Conservation (phyloP, 1,140 invertebrate genomes). For the Dermatophagoides farinae region DNA sequence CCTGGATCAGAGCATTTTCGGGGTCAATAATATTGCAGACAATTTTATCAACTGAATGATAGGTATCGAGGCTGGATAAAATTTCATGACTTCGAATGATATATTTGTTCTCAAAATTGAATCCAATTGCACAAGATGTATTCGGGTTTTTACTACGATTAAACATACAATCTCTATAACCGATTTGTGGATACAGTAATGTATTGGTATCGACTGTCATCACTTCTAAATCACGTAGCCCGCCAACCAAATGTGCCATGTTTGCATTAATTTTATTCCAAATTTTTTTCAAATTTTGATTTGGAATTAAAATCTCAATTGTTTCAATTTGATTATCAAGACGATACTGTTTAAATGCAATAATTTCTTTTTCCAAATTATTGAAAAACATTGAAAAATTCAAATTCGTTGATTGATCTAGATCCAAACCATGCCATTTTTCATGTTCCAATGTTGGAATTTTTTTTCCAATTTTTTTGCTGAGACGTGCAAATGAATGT, state of each 20-base stretch:
- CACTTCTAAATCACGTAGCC: slow-evolving; percentile 9
- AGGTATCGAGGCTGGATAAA: not conserved
- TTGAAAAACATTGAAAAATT: not conserved
- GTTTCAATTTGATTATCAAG: not conserved
- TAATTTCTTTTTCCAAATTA: not conserved
- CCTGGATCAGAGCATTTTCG: not conserved
- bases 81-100: not conserved
- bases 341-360: not conserved
- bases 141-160: not conserved
- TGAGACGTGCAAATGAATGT: not conserved
- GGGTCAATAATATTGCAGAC: not conserved
- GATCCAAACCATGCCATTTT: no score
- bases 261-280: slow-evolving; percentile 11
- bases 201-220: not conserved
- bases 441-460: not conserved
- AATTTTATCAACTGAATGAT: not conserved
- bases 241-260: slow-evolving; percentile 12
- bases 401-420: not conserved
- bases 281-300: not conserved
- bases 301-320: slow-evolving; percentile 3
- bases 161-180: slow-evolving; percentile 2
- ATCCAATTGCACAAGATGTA: no score
- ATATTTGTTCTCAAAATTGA: not conserved
- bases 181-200: slow-evolving; percentile 4
- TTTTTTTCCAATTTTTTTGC: not conserved